A percentile compares a stretch with the other conserved stretches of the same genome.
Evolutionary conservation across 2,113 vertebrate genomes (phyloP).

Genomic region (Ranitomeya imitator): DNA sequence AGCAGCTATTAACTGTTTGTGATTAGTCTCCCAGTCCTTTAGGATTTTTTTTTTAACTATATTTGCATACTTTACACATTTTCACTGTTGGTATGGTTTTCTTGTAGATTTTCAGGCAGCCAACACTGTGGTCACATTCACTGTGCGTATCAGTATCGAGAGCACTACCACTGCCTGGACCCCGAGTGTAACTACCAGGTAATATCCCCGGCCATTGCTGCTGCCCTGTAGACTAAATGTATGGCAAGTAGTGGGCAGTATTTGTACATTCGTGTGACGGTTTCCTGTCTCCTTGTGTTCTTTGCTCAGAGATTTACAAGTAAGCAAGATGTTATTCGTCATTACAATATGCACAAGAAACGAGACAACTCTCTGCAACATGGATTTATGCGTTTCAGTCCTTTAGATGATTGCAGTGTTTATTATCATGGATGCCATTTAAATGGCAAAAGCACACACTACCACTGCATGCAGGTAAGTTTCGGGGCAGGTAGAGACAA

Average conservation of each 20-base stretch:
- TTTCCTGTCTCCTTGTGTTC: not conserved
- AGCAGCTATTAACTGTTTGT: not conserved
- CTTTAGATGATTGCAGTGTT: slow-evolving; percentile 97
- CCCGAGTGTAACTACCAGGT: slow-evolving; percentile 99
- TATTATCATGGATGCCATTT: slow-evolving; percentile 99
- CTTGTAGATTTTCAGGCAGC: slow-evolving; percentile 92
- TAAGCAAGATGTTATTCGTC: slow-evolving; percentile 98
- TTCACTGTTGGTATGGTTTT: not conserved
- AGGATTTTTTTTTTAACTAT: not conserved
- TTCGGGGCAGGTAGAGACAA: not conserved
- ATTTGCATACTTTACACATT: not conserved
- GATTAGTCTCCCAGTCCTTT: not conserved
- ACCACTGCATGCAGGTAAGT: slow-evolving; percentile 99
- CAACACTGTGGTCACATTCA: slow-evolving; percentile 98
- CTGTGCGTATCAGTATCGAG: slow-evolving; percentile 97
- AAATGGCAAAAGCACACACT: slow-evolving; percentile 99
- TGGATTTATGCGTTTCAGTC: slow-evolving; percentile 99
- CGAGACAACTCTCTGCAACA: slow-evolving; percentile 98
- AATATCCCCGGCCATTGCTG: not conserved
- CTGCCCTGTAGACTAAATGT: not conserved
- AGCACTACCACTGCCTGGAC: slow-evolving; percentile 99
- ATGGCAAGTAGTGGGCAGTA: not conserved
- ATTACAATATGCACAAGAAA: slow-evolving; percentile 99
- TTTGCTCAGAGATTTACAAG: slow-evolving; percentile 93
- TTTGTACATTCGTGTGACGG: not conserved